Percentiles rank a stretch among this genome's conserved stretches.
Evolutionary conservation across 1,140 invertebrate genomes (phyloP).

Genomic region (Oryctes rhinoceros): DNA sequence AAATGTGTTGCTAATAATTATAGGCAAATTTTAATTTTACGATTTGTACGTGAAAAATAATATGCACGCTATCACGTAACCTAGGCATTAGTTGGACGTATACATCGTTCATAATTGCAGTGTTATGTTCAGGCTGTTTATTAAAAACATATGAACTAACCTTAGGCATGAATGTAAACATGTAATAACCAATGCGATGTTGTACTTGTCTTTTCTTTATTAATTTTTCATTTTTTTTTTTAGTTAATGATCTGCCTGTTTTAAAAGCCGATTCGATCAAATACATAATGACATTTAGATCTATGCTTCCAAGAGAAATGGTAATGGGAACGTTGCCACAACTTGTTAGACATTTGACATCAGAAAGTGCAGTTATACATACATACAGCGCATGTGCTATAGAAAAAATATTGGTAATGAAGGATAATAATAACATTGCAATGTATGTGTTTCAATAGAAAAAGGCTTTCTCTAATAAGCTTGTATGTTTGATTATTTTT

Average conservation of each 20-base stretch:
- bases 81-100: no score
- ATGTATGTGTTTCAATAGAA: slow-evolving; percentile 60
- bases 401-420: slow-evolving; percentile 87
- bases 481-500: not conserved
- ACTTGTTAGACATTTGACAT: slow-evolving; percentile 76
- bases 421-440: slow-evolving; percentile 63
- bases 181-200: not conserved
- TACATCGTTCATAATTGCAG: no score
- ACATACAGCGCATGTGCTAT: slow-evolving; percentile 93
- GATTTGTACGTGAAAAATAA: no score
- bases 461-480: not conserved
- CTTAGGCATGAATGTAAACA: no score
- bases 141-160: no score
- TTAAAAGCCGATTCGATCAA: slow-evolving; percentile 96
- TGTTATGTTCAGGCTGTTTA: no score
- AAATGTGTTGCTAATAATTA: no score
- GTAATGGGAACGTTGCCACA: slow-evolving; percentile 79
- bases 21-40: no score
- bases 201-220: not conserved
- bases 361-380: slow-evolving; percentile 87
- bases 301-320: slow-evolving; percentile 82
- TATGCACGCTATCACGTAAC: no score
- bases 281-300: slow-evolving; percentile 95
- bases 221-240: slow-evolving; percentile 50
- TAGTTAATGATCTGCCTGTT: slow-evolving; percentile 88